Percentiles rank a stretch among this genome's conserved stretches.
Evolutionary conservation across 2,888 invertebrate species (phyloP).

Genomic region (Liopterus haemorrhoidalis): DNA sequence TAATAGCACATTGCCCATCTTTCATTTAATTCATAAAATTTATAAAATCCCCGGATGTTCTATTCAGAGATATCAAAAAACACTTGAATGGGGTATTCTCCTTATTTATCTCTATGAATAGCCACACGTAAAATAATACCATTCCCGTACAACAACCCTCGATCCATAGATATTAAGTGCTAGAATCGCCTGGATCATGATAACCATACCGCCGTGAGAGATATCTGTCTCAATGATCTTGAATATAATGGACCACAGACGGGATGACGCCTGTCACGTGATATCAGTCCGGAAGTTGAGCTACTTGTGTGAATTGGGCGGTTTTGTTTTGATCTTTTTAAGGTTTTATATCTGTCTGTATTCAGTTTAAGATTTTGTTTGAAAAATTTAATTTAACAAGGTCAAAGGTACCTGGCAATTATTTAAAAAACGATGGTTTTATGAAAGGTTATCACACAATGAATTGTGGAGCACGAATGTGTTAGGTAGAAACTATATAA

Average conservation of each 20-base stretch:
- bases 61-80: slow-evolving; percentile 2
- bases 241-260: slow-evolving; percentile 3
- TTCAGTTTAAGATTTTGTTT: too few relatives aligned
- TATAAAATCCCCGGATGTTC: slow-evolving; percentile 4
- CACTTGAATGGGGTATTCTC: slow-evolving; percentile 1
- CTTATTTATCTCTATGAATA: slow-evolving; percentile 4
- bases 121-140: slow-evolving; percentile 6
- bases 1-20: background rate
- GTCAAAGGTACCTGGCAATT: too few relatives aligned
- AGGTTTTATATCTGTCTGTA: too few relatives aligned
- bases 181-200: background rate
- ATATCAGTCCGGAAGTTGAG: slow-evolving; percentile 4
- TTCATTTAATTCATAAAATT: background rate
- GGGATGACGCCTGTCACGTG: slow-evolving; percentile 10
- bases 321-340: slow-evolving; percentile 10
- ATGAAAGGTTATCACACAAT: too few relatives aligned
- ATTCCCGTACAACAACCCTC: background rate
- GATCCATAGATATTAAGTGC: background rate
- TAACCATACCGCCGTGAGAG: slow-evolving; percentile 4
- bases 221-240: slow-evolving; percentile 11
- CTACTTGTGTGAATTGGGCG: slow-evolving; percentile 3
- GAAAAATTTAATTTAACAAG: too few relatives aligned
- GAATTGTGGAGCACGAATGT: too few relatives aligned
- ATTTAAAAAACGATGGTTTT: too few relatives aligned
- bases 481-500: too few relatives aligned